phyloP scores from a whole-genome alignment of 1,140 invertebrate species.

The Cheumatopsyche charites region DNA sequence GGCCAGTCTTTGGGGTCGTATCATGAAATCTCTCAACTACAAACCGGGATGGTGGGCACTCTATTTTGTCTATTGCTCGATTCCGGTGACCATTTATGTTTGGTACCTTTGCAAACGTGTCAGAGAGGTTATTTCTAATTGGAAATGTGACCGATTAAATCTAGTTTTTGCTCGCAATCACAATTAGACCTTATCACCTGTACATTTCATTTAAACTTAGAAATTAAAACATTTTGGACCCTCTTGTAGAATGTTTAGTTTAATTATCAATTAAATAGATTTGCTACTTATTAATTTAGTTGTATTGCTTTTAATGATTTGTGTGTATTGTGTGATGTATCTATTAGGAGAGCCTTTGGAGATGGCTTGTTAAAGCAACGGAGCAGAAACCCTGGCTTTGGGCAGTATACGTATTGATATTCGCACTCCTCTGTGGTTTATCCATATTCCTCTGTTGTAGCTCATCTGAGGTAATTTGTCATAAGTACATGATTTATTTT shows the following conservation, averaged over 20 bases:
- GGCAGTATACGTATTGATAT: constrained; percentile 81
- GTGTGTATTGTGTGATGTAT: not conserved
- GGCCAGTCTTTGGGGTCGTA: constrained; percentile 73
- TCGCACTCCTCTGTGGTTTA: constrained; percentile 78
- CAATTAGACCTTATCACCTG: too few species aligned
- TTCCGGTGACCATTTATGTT: constrained; percentile 74
- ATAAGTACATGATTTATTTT: constrained; percentile 2
- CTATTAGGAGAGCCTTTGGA: constrained; percentile 80
- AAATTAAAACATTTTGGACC: not conserved
- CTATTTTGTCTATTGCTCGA: constrained; percentile 76
- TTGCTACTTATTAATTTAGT: constrained; percentile 12
- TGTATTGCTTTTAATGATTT: not conserved
- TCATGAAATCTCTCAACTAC: constrained; percentile 75
- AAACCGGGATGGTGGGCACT: constrained; percentile 78
- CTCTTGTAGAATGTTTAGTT: too few species aligned
- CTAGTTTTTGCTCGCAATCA: constrained; percentile 6
- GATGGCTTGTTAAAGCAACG: constrained; percentile 79
- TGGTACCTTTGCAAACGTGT: constrained; percentile 70
- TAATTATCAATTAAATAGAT: constrained; percentile 40
- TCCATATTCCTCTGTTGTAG: constrained; percentile 84
- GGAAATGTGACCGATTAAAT: constrained; percentile 27
- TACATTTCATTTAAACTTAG: too few species aligned
- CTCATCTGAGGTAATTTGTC: constrained; percentile 60
- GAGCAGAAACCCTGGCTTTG: constrained; percentile 91
- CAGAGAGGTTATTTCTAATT: constrained; percentile 66